Evolutionary conservation across 2,888 invertebrate genomes (phyloP).

Genomic region (Lamproptera curius): DNA sequence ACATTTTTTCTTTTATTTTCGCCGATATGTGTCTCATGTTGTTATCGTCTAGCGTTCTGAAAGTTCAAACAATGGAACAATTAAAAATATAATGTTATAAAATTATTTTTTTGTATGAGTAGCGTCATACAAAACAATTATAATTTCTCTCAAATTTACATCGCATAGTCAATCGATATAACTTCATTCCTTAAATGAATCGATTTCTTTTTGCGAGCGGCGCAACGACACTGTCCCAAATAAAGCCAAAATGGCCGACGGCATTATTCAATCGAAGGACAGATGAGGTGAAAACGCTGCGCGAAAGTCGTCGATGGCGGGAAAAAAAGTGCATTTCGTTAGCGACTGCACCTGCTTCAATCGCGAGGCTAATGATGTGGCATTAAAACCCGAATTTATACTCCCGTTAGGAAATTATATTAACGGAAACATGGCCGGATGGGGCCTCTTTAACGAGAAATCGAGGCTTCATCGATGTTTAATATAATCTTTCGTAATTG

Average conservation of each 20-base stretch:
- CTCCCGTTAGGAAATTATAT: slow-evolving; percentile 19
- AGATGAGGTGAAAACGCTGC: slow-evolving; percentile 15
- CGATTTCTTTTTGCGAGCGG: too few species aligned
- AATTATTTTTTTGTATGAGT: too few species aligned
- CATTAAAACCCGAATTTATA: slow-evolving; percentile 21
- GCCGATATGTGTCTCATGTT: too few species aligned
- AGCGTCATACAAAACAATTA: too few species aligned
- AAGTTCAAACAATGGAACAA: too few species aligned
- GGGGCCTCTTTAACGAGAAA: slow-evolving; percentile 8
- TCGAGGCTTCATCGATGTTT: background rate
- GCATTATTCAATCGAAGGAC: slow-evolving; percentile 6
- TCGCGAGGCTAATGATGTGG: slow-evolving; percentile 11
- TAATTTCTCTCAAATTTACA: too few species aligned
- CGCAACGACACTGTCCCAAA: background rate
- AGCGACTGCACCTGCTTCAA: slow-evolving; percentile 8
- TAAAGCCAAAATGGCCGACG: slow-evolving; percentile 10
- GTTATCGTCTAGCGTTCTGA: too few species aligned
- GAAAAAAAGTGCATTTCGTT: slow-evolving; percentile 8
- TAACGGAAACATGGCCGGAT: slow-evolving; percentile 12
- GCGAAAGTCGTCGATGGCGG: slow-evolving; percentile 14
- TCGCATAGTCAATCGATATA: too few species aligned
- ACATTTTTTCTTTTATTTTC: too few species aligned
- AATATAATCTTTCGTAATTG: background rate
- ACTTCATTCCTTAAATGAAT: too few species aligned
- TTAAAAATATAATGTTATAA: too few species aligned